Conservation (phyloP, 2,797 vertebrate species). For the Caiman crocodilus region DNA sequence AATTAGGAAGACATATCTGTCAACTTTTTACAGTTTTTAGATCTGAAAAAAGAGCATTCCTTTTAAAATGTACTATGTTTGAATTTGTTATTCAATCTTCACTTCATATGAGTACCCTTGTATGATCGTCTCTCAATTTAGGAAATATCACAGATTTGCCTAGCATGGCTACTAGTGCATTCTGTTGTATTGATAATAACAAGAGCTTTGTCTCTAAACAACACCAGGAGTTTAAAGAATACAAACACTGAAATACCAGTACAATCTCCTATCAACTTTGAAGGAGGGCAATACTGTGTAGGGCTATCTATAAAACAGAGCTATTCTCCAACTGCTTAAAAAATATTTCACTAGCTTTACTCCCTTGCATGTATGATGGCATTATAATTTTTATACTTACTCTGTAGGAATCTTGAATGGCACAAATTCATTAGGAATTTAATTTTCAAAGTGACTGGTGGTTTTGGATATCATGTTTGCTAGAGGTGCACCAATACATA, state of each 20-base stretch:
- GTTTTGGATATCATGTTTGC: neutral
- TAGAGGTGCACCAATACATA: too few relatives aligned
- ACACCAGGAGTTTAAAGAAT: neutral
- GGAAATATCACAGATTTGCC: neutral
- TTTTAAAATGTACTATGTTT: neutral
- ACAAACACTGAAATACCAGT: neutral
- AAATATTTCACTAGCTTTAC: neutral
- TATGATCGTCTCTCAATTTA: neutral
- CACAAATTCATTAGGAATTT: accelerated
- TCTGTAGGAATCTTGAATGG: neutral
- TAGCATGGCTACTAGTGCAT: accelerated
- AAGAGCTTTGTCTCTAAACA: neutral
- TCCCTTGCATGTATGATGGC: neutral
- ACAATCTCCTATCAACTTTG: neutral
- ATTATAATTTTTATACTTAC: neutral
- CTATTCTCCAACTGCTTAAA: neutral
- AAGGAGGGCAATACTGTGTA: accelerated
- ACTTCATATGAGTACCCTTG: neutral
- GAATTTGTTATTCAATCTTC: neutral
- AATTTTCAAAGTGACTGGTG: neutral
- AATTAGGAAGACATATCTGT: neutral
- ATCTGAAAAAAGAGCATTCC: neutral
- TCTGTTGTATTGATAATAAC: neutral
- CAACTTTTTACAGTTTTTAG: neutral
- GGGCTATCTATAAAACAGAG: neutral